Base-by-base conservation (phyloP, 2,888 invertebrate species). In the Sphaeridia pumilis region DNA sequence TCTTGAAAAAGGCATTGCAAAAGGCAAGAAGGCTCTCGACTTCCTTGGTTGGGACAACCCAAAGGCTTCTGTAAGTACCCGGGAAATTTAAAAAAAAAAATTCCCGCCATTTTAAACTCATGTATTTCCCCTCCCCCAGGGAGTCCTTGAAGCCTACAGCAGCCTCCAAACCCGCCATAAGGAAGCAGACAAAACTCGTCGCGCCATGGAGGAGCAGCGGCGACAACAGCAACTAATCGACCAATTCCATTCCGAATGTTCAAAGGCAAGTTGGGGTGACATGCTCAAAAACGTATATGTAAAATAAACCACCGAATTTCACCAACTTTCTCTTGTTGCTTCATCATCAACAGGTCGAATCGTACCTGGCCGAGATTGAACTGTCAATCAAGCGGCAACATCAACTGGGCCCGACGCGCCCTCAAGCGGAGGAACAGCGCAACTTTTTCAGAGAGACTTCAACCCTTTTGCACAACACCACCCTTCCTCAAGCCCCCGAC, bases 1-100 rank as follows among this genome's bases (percentile, higher is more conserved):
- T 31, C 31, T 14, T 31, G 14, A 14, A 31, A 14, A 31, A 31
- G 14, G 31, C 31, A 31, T 7, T 31, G 31, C 7, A 31, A 78
- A 84, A 67, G 87, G 87, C 54, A 80, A 83, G 67, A 74, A 78
- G 61, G 75, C 87, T 59, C 72, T 87, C 42, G 80, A 83, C 67
- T 75, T 78, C 59, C 79, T 80, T 65, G 71, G 72, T 62, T 71
- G 70, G 66, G 69, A 80, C 76, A 67, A 77, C 66, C 75, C 78
- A 26, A 83, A 82, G 61, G 78, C 80, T 38, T 78, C 81, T 70
- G 75, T 75, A 59, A 58, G 52, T 54, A 12, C 17, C 21, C 14
- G 12, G 35, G 21, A 21, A 12, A n/a, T 22, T 42, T 21, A 14
- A 42, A 42, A 14, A 31, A 14, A 31, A 31, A 31, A 14, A 31